Conservation (phyloP, 2,113 vertebrate species). For the Pao palembangensis region DNA sequence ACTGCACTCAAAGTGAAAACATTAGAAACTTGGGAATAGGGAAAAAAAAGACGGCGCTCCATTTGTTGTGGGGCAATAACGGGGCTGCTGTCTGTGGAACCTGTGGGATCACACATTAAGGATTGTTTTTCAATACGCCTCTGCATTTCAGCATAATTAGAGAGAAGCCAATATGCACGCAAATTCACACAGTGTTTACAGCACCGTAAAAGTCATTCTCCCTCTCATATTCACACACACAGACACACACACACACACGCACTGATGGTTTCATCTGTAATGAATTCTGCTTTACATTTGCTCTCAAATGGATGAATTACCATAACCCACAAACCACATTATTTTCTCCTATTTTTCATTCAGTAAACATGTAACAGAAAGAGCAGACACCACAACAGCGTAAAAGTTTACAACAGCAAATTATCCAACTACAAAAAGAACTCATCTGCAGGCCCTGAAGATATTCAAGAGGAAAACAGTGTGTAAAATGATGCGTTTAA, state of each 20-base stretch:
- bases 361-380: slow-evolving; percentile 15
- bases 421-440: slow-evolving; percentile 30
- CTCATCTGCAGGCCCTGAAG: slow-evolving; percentile 14
- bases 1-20: neutral
- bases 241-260: neutral
- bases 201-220: slow-evolving; percentile 34
- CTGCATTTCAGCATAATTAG: slow-evolving; percentile 45
- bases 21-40: neutral
- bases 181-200: slow-evolving; percentile 48
- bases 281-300: slow-evolving; percentile 23
- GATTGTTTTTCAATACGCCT: slow-evolving; percentile 28
- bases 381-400: slow-evolving; percentile 26
- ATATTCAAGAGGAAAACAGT: slow-evolving; percentile 17
- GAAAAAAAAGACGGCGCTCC: too few species aligned
- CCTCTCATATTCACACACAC: neutral
- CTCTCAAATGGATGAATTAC: slow-evolving; percentile 11
- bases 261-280: slow-evolving; percentile 25
- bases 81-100: slow-evolving; percentile 12
- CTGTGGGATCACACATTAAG: slow-evolving; percentile 1
- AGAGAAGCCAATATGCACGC: slow-evolving; percentile 27
- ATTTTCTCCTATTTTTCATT: slow-evolving; percentile 3
- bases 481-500: slow-evolving; percentile 49
- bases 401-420: slow-evolving; percentile 44
- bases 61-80: neutral
- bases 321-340: slow-evolving; percentile 1